These are phyloP conservation scores for Nycticryphes semicollaris DNA, from an alignment of 2,113 vertebrate species.

Conservation along the genomic window DNA sequence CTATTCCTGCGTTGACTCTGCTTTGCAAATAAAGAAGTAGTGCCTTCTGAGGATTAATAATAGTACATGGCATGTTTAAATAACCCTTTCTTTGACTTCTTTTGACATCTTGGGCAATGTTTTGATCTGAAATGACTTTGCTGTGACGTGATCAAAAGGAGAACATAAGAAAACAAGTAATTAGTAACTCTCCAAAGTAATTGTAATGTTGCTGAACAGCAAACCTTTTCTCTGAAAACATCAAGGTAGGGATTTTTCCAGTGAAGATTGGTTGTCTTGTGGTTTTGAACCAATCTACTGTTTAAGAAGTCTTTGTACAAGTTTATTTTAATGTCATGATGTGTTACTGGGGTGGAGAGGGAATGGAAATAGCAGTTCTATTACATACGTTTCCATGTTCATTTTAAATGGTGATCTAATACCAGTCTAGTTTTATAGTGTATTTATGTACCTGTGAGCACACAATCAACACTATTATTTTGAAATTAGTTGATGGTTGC, in stretches of 20 bases:
- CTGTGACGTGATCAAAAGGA: neutral
- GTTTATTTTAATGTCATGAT: neutral
- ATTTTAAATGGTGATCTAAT: neutral
- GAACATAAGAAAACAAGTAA: neutral
- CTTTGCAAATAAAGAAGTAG: neutral
- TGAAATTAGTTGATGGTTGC: neutral
- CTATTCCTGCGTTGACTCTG: conserved; percentile 35
- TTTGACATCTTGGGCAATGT: neutral
- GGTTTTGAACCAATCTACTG: neutral
- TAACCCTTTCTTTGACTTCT: neutral
- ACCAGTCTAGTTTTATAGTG: accelerated
- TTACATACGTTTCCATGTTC: neutral
- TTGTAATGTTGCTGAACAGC: neutral
- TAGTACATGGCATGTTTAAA: neutral
- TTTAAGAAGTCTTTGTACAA: neutral
- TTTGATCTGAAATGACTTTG: neutral
- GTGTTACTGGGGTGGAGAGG: neutral
- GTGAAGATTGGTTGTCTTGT: neutral
- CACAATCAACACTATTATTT: neutral
- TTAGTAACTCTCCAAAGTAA: neutral
- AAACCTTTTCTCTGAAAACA: neutral
- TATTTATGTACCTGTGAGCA: neutral
- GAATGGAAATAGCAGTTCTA: neutral
- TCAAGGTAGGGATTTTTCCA: neutral
- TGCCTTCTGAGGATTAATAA: conserved; percentile 22